Evolutionary conservation across 2,888 invertebrate genomes (phyloP), one percentile per base, ranked within the genome.

Genomic region (Drosophila recens): DNA sequence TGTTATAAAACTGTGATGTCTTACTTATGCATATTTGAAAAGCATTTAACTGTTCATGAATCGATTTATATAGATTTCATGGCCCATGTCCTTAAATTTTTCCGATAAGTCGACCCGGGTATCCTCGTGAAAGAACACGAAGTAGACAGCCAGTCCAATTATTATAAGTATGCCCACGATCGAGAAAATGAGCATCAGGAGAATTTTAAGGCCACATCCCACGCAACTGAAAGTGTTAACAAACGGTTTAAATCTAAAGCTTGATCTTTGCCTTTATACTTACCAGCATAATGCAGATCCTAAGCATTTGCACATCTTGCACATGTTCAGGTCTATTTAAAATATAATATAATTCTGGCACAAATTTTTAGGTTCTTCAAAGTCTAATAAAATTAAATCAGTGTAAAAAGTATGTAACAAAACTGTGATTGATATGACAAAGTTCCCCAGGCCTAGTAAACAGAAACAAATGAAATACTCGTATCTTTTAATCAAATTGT

Each of bases 381-480:
- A 45, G 45, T 27, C 8, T 6, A 43, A 17, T 23, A 34, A 8
- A 11, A 54, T 27, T 40, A 15, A 10, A 1, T 0, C 23, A 10
- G n/a, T 13, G 2, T 8, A 23, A 6, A 17, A 36, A 30, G 6
- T 17, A 2, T 17, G 8, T 9, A 15, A 38, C 33, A 40, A 9
- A 48, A 0, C 11, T 15, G 33, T 15, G 58, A 36, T 10, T 46
- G 9, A 34, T 3, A 40, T 38, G 45, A 23, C 63, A 53, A 1
- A 43, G 23, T 11, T 17, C 4, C 17, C 42, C 4, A 13, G 1
- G 17, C 8, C 13, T 1, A 30, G 40, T 54, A 3, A 17, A n/a
- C 2, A 20, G 6, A 34, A 46, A 51, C 64, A 69, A 75, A 67
- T 68, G 67, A 36, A 62, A 59, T 30, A 11, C 38, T 27, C 38